Percentiles rank a stretch among this genome's conserved stretches.
These are phyloP conservation scores for Xestia rhomboidea DNA, from an alignment of 2,888 invertebrate species.

Conservation along the genomic window DNA sequence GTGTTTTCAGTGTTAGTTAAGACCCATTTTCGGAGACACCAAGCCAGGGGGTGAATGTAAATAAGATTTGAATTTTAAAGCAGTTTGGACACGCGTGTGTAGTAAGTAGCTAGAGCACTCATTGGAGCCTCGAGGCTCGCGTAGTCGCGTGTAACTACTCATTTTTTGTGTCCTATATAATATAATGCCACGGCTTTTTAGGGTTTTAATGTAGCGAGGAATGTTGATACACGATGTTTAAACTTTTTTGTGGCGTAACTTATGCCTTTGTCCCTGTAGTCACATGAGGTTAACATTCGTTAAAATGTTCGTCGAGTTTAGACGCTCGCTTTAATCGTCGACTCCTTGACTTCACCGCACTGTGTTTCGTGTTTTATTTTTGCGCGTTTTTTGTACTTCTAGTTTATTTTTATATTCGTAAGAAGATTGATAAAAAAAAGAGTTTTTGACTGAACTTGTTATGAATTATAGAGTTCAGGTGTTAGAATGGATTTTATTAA, in stretches of 20 bases:
- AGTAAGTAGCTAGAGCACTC: constrained; percentile 43
- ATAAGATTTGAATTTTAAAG: constrained; percentile 88
- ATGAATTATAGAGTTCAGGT: neutral
- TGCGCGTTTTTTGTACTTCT: constrained; percentile 32
- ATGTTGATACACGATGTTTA: constrained; percentile 61
- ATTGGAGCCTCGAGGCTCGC: constrained; percentile 54
- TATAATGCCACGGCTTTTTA: constrained; percentile 61
- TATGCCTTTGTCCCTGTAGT: constrained; percentile 63
- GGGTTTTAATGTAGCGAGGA: constrained; percentile 56
- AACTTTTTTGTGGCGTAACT: constrained; percentile 66
- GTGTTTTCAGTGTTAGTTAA: constrained; percentile 80
- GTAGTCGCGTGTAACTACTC: constrained; percentile 60
- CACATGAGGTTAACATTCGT: constrained; percentile 67
- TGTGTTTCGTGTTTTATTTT: constrained; percentile 28
- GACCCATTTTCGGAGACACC: constrained; percentile 81
- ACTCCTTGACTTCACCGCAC: constrained; percentile 54
- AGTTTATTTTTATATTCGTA: constrained; percentile 25
- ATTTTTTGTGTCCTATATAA: constrained; percentile 65
- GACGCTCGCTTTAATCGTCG: constrained; percentile 57
- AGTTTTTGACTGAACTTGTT: neutral
- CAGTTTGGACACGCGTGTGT: constrained; percentile 68
- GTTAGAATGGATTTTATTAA: neutral
- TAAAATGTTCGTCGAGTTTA: constrained; percentile 60
- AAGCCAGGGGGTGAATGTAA: constrained; percentile 84
- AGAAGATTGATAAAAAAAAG: neutral